Evolutionary conservation across 2,888 invertebrate genomes (phyloP).

Genomic region (Leucoptera coffeella): DNA sequence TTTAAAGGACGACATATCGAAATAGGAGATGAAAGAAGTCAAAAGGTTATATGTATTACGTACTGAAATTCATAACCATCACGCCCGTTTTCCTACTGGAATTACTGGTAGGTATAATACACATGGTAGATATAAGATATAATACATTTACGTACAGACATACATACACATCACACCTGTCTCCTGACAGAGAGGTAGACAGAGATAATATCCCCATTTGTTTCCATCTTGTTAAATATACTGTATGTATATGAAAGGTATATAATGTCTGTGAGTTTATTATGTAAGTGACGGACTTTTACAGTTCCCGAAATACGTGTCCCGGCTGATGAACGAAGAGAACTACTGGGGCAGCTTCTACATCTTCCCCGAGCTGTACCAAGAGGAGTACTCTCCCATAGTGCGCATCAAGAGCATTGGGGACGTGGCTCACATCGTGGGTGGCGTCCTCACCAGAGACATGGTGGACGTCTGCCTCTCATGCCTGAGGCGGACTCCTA

Average conservation of each 20-base stretch:
- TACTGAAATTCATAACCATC: no score
- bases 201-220: background rate
- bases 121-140: background rate
- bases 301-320: slow-evolving; percentile 25
- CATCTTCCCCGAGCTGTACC: slow-evolving; percentile 29
- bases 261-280: no score
- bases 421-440: slow-evolving; percentile 22
- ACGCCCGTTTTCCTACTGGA: no score
- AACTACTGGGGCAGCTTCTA: slow-evolving; percentile 40
- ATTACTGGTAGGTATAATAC: no score
- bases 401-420: slow-evolving; percentile 15
- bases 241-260: background rate
- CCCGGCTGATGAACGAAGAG: slow-evolving; percentile 26
- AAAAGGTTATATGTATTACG: no score
- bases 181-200: background rate
- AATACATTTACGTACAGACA: no score
- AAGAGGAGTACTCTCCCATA: slow-evolving; percentile 24
- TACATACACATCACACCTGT: background rate
- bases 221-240: background rate
- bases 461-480: slow-evolving; percentile 43
- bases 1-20: no score
- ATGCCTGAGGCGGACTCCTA: slow-evolving; percentile 47
- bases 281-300: slow-evolving; percentile 5
- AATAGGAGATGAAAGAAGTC: no score
- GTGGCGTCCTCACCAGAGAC: slow-evolving; percentile 44